These are phyloP conservation scores for Hippotragus niger DNA, from an alignment of 2,113 vertebrate species.

Conservation along the genomic window DNA sequence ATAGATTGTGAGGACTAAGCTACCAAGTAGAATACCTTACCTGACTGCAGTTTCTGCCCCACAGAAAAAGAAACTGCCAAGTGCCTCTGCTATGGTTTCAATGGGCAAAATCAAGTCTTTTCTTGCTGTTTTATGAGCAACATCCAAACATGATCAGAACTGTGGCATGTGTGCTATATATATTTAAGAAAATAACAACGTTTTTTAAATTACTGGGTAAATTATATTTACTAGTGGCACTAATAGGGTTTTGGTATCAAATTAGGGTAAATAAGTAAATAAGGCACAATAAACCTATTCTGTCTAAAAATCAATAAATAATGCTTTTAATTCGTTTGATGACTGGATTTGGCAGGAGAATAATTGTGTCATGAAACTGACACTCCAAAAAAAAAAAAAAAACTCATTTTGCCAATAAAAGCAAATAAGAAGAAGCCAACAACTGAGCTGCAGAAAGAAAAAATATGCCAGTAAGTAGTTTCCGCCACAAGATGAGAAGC, in stretches of 20 bases:
- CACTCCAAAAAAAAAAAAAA: not conserved
- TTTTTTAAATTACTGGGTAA: conserved; percentile 12
- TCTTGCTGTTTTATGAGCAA: not conserved
- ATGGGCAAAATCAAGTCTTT: not conserved
- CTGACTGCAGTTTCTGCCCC: not conserved
- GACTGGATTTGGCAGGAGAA: conserved; percentile 49
- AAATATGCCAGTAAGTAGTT: not conserved
- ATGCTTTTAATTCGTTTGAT: conserved; percentile 27
- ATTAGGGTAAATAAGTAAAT: conserved; percentile 25
- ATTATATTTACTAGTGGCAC: not conserved
- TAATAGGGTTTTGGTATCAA: not conserved
- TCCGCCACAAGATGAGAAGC: not conserved
- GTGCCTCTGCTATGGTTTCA: not conserved
- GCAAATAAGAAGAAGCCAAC: conserved; percentile 32
- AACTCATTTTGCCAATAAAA: conserved; percentile 8
- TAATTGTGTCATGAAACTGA: conserved; percentile 29
- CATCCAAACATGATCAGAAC: not conserved
- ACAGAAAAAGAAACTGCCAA: not conserved
- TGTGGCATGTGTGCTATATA: not conserved
- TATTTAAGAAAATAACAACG: conserved; percentile 28
- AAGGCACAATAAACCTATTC: conserved; percentile 27
- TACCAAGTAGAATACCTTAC: not conserved
- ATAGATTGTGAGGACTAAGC: not conserved
- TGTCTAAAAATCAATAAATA: conserved; percentile 49
- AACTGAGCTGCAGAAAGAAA: not conserved